A percentile compares a stretch with the other conserved stretches of the same genome.
Conservation (phyloP, 2,888 invertebrate genomes). For the Peribatodes rhomboidaria region DNA sequence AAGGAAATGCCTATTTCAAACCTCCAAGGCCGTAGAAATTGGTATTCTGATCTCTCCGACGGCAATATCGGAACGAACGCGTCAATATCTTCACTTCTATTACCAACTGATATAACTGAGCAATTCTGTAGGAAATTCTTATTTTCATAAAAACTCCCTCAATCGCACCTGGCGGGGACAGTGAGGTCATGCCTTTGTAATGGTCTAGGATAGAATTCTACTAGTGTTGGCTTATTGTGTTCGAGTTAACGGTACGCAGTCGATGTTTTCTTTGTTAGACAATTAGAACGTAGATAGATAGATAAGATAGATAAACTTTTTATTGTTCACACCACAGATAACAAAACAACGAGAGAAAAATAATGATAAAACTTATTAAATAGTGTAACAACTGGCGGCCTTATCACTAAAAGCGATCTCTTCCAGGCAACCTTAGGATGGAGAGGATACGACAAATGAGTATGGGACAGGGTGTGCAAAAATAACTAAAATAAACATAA, state of each 20-base stretch:
- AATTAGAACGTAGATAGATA: too few species aligned
- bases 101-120: conserved; percentile 22
- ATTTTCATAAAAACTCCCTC: conserved; percentile 42
- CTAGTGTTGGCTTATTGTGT: conserved; percentile 13
- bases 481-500: too few species aligned
- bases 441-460: too few species aligned
- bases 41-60: conserved; percentile 31
- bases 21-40: conserved; percentile 28
- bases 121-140: conserved; percentile 32
- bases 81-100: conserved; percentile 35
- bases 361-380: too few species aligned
- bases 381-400: too few species aligned
- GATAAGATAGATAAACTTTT: too few species aligned
- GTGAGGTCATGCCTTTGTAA: conserved; percentile 39
- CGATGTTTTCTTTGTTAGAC: not conserved
- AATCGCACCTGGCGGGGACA: conserved; percentile 38
- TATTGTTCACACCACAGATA: too few species aligned
- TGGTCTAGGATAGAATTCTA: conserved; percentile 22
- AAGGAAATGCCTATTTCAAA: conserved; percentile 17
- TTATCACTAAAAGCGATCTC: too few species aligned
- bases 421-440: too few species aligned
- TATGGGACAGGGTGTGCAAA: too few species aligned
- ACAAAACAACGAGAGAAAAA: too few species aligned
- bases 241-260: not conserved
- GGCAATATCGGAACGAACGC: conserved; percentile 24